Percentiles rank a stretch among this genome's conserved stretches.
Conservation (phyloP, 1,140 invertebrate species). For the Acyrthosiphon pisum region DNA sequence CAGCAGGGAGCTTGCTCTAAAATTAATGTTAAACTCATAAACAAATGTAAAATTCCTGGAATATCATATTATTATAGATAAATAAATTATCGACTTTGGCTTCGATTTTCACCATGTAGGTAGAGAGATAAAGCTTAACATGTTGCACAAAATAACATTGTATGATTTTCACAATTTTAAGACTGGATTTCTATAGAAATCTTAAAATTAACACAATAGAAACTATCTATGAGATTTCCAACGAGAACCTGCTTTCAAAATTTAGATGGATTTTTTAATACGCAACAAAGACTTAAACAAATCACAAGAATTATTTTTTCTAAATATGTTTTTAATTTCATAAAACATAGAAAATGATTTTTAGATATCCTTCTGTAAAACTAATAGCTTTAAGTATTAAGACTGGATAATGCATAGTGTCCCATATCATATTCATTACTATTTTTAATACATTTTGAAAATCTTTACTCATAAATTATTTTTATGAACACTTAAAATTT, state of each 20-base stretch:
- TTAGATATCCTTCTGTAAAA: not conserved
- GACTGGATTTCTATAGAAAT: not conserved
- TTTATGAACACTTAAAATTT: conserved; percentile 6
- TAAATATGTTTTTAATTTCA: not conserved
- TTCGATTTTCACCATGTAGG: not conserved
- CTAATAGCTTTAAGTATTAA: not conserved
- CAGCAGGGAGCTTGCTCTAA: not conserved
- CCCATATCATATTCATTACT: not conserved
- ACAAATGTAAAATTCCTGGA: not conserved
- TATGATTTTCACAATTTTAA: not conserved
- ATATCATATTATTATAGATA: not conserved
- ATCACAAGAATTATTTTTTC: not conserved
- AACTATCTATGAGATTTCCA: not conserved
- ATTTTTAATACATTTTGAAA: conserved; percentile 1
- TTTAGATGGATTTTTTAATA: not conserved
- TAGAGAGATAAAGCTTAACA: not conserved
- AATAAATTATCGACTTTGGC: not conserved
- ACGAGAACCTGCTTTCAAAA: not conserved
- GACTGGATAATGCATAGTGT: not conserved
- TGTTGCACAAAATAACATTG: not conserved
- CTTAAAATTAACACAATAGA: not conserved
- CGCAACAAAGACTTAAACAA: not conserved
- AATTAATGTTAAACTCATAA: not conserved
- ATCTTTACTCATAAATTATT: conserved; percentile 6
- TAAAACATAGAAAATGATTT: not conserved